Evolutionary conservation across 2,797 vertebrate species (phyloP), one percentile per base, ranked within the genome.

Genomic region (Mastacembelus armatus): DNA sequence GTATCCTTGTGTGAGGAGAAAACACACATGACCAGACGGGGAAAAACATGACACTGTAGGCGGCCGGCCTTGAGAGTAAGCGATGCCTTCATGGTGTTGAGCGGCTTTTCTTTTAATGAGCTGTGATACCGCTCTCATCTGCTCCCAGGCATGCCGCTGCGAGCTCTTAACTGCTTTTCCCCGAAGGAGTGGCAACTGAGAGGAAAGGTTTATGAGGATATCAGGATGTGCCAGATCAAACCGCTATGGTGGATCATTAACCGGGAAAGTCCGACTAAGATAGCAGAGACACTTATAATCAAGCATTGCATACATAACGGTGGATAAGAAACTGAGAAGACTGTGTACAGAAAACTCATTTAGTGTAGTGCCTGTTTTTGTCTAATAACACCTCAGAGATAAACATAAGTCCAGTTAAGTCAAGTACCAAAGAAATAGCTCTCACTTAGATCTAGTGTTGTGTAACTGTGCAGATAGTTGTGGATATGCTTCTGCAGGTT

Each of bases 221-320:
- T 82, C 78, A 76, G 80, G 85, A 88, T 85, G 78, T 72, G 78
- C 51, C 33, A 78, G 89, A 91, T 92, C 90, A 93, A 92, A 92
- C 89, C n/a, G 77, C 81, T 77, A 10, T 16, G 61, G 91, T 92
- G 87, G 90, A 93, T 89, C 80, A 94, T 93, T 94, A 93, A 94
- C 92, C 32, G 84, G 89, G 84, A 88, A 90, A 91, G 77, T 87
- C 89, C 86, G 21, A 65, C 61, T 15, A 1, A 84, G 88, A 89
- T 84, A 85, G 66, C 62, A 33, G 45, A 63, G 57, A 80, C 58
- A 38, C 74, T 81, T 70, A 14, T 52, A 80, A 67, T 22, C 60
- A 6, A 75, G 63, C 49, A 1, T 29, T 3, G 63, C 49, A 43
- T 43, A 30, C 65, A 57, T 65, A 74, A 58, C 54, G 24, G 42